These are phyloP conservation scores for Pachypanchax playfairii DNA, from an alignment of 2,113 vertebrate genomes.

Conservation along the genomic window DNA sequence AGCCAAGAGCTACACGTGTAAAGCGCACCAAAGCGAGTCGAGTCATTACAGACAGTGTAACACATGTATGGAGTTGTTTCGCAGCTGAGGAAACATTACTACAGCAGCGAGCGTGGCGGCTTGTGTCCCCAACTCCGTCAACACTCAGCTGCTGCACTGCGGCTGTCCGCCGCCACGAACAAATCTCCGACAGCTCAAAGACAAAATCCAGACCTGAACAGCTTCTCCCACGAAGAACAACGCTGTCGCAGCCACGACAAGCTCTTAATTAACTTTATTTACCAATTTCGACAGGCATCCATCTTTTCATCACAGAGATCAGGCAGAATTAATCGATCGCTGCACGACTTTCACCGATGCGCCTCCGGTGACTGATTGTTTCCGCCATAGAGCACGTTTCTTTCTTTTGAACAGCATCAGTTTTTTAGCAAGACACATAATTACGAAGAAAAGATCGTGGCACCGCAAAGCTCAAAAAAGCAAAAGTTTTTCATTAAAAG, in stretches of 20 bases:
- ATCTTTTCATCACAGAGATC: constrained; percentile 72
- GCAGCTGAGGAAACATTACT: constrained; percentile 7
- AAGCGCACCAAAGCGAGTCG: no score
- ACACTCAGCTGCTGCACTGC: constrained; percentile 65
- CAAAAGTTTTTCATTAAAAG: no score
- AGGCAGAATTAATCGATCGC: constrained; percentile 78
- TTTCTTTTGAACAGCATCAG: no score
- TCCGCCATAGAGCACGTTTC: no score
- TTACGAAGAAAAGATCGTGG: no score
- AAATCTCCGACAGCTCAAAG: neutral
- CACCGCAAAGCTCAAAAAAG: no score
- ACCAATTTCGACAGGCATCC: constrained; percentile 75
- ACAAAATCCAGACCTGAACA: neutral
- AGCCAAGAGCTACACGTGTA: constrained; percentile 1
- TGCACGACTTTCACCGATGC: constrained; percentile 23
- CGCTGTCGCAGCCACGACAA: constrained; percentile 8
- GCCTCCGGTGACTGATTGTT: constrained; percentile 21
- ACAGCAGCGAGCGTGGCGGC: constrained; percentile 31
- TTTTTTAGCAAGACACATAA: no score
- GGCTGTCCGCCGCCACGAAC: constrained; percentile 25
- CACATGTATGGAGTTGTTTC: neutral
- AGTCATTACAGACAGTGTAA: neutral
- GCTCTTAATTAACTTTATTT: constrained; percentile 70
- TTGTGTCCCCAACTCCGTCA: constrained; percentile 25
- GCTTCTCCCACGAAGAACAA: neutral